Conservation (phyloP, 2,113 vertebrate species). For the Corynorhinus townsendii region DNA sequence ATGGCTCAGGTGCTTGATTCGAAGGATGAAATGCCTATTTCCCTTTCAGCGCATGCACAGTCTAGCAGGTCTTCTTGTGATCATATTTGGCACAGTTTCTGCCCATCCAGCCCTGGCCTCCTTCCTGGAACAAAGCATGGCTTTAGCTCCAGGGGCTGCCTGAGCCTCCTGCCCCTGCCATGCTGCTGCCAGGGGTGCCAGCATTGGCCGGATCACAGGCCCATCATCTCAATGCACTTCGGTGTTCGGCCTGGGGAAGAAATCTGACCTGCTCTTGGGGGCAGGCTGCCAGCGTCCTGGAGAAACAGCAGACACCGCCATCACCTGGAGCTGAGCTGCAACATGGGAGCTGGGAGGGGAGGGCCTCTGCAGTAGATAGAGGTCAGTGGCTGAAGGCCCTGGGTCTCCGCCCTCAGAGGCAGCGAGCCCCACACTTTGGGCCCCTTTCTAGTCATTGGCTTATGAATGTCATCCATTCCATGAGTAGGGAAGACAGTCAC, state of each 20-base stretch:
- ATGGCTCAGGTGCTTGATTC: not conserved
- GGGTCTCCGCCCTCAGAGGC: not conserved
- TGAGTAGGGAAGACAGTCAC: not conserved
- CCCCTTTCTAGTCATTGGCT: not conserved
- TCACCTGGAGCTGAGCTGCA: not conserved
- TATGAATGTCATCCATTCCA: not conserved
- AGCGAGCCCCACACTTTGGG: not conserved
- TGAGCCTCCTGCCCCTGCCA: not conserved
- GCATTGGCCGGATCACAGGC: not conserved
- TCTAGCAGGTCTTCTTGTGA: slow-evolving; percentile 41
- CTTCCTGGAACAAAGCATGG: not conserved
- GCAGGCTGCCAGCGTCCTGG: not conserved
- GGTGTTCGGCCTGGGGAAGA: not conserved
- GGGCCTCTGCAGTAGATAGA: not conserved
- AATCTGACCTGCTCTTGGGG: not conserved
- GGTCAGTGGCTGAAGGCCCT: not conserved
- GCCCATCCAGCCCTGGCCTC: not conserved
- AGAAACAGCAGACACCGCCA: not conserved
- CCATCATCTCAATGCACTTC: not conserved
- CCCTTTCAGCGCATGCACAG: not conserved
- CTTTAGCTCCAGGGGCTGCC: not conserved
- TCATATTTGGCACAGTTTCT: not conserved
- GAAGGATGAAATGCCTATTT: slow-evolving; percentile 15
- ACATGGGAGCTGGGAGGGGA: not conserved
- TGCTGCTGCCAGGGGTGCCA: not conserved